A percentile compares a stretch with the other conserved stretches of the same genome.
phyloP scores from a whole-genome alignment of 2,888 invertebrate genomes.

The Cataglyphis livida region DNA sequence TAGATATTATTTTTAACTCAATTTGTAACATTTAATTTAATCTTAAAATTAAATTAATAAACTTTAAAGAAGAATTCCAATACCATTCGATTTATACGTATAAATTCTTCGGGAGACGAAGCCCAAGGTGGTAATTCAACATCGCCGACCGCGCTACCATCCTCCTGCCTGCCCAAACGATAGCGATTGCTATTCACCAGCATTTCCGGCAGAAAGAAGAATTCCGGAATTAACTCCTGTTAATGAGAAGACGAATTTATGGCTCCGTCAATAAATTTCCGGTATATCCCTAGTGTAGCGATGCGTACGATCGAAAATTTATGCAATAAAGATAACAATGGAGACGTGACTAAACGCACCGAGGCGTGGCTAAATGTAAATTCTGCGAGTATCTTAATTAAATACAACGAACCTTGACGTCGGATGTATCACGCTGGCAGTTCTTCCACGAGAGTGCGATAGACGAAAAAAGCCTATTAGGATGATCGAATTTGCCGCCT shows the following conservation, averaged over 20 bases:
- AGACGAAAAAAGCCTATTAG: slow-evolving; percentile 98
- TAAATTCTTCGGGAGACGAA: slow-evolving; percentile 98
- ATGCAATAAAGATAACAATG: slow-evolving; percentile 41
- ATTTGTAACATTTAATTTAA: slow-evolving; percentile 1
- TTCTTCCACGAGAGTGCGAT: slow-evolving; percentile 99
- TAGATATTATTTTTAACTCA: background rate
- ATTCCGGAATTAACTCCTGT: slow-evolving; percentile 98
- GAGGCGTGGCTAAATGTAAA: slow-evolving; percentile 33
- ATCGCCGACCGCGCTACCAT: slow-evolving; percentile 91
- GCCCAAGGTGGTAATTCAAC: slow-evolving; percentile 99
- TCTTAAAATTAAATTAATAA: background rate
- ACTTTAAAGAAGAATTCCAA: background rate
- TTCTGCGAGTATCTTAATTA: slow-evolving; percentile 36
- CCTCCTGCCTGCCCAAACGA: slow-evolving; percentile 95
- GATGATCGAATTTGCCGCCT: slow-evolving; percentile 99
- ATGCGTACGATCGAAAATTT: slow-evolving; percentile 23
- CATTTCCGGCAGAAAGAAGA: slow-evolving; percentile 99
- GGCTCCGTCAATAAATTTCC: background rate
- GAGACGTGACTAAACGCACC: slow-evolving; percentile 2
- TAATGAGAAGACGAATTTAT: slow-evolving; percentile 68
- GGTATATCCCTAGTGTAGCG: background rate
- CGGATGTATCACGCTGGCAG: slow-evolving; percentile 99
- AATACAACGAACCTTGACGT: slow-evolving; percentile 93
- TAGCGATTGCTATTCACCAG: slow-evolving; percentile 95
- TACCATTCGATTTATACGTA: slow-evolving; percentile 98